These are phyloP conservation scores for Conus canariensis DNA, from an alignment of 2,888 invertebrate genomes.

Conservation along the genomic window DNA sequence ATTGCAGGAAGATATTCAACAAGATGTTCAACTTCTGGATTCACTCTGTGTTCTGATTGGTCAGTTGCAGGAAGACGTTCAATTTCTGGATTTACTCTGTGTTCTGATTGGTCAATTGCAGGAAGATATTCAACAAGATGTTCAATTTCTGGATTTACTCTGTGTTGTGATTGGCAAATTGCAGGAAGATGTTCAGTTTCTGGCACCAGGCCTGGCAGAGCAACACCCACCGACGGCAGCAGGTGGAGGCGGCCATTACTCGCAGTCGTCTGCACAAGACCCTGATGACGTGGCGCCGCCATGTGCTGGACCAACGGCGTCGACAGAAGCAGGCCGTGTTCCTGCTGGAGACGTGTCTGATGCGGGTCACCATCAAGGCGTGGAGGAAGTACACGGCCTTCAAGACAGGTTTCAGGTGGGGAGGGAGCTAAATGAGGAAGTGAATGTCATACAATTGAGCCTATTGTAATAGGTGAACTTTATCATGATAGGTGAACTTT, in stretches of 20 bases:
- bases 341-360: slow-evolving; percentile 62
- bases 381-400: slow-evolving; percentile 62
- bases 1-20: no score
- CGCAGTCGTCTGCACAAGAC: slow-evolving; percentile 56
- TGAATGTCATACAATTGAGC: background rate
- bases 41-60: no score
- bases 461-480: no score
- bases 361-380: slow-evolving; percentile 56
- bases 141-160: no score
- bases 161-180: background rate
- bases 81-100: no score
- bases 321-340: slow-evolving; percentile 60
- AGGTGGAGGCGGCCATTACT: slow-evolving; percentile 55
- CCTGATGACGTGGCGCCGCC: slow-evolving; percentile 60
- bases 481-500: no score
- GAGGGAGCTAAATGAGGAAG: background rate
- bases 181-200: slow-evolving; percentile 59
- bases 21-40: no score
- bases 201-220: slow-evolving; percentile 59
- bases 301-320: slow-evolving; percentile 57
- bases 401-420: slow-evolving; percentile 61
- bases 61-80: no score
- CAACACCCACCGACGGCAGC: slow-evolving; percentile 55
- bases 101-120: no score
- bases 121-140: no score